Conservation (phyloP, 2,113 vertebrate species). For the Xenopus borealis region DNA sequence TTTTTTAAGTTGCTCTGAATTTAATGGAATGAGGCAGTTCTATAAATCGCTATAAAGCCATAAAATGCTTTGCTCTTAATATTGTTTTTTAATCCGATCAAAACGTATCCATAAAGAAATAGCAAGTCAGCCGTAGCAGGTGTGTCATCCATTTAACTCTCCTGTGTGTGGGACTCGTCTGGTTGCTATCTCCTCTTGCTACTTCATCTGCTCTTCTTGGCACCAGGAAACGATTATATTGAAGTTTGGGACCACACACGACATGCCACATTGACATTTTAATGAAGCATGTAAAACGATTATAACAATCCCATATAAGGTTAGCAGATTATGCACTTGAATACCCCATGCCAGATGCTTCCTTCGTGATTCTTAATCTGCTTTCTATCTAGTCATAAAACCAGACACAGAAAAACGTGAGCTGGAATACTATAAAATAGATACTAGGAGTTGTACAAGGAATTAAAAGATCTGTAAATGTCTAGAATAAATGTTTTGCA, state of each 20-base stretch:
- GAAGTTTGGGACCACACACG: constrained; percentile 12
- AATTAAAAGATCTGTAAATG: too few relatives aligned
- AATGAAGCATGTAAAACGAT: constrained; percentile 48
- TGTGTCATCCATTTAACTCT: constrained; percentile 5
- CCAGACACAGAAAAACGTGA: too few relatives aligned
- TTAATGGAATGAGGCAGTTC: too few relatives aligned
- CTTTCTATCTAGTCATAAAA: not conserved
- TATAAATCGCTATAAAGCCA: too few relatives aligned
- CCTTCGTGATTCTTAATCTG: not conserved
- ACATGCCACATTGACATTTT: constrained; percentile 34
- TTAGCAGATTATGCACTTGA: not conserved
- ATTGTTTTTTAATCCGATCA: too few relatives aligned
- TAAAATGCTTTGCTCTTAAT: too few relatives aligned
- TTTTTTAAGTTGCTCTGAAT: too few relatives aligned
- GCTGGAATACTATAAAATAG: too few relatives aligned
- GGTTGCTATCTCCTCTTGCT: constrained; percentile 16
- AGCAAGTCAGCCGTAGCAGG: constrained; percentile 21
- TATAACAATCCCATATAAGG: constrained; percentile 37
- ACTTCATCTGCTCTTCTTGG: constrained; percentile 31
- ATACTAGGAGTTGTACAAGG: too few relatives aligned
- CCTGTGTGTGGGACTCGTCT: constrained; percentile 19
- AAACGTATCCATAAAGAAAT: constrained; percentile 17
- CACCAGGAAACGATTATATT: constrained; percentile 16
- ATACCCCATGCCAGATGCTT: constrained; percentile 25
- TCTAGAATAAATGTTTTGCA: too few relatives aligned